Percentiles rank a stretch among this genome's conserved stretches.
Evolutionary conservation across 2,797 vertebrate species (phyloP).

Genomic region (Lutjanus campechanus): DNA sequence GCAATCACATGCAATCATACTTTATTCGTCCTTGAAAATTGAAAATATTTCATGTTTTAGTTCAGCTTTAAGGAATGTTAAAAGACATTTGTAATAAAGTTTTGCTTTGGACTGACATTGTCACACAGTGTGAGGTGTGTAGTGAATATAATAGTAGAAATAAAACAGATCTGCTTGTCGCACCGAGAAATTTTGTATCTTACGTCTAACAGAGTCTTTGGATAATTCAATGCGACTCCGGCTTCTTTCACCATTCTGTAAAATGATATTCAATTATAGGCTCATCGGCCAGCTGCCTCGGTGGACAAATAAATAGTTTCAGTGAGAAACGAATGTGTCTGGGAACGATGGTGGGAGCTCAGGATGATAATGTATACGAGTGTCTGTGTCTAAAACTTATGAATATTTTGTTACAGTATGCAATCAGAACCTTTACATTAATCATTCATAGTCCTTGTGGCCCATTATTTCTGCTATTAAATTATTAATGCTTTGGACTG

Average conservation of each 20-base stretch:
- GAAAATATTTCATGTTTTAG: not conserved
- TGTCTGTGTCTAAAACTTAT: slow-evolving; percentile 77
- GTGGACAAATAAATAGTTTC: slow-evolving; percentile 67
- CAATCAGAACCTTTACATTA: slow-evolving; percentile 84
- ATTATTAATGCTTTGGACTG: slow-evolving; percentile 80
- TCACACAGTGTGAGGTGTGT: not conserved
- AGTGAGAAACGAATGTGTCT: slow-evolving; percentile 60
- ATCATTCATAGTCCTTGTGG: slow-evolving; percentile 83
- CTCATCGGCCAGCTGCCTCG: slow-evolving; percentile 43
- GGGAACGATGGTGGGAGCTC: slow-evolving; percentile 57
- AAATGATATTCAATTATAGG: slow-evolving; percentile 62
- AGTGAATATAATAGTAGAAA: slow-evolving; percentile 26
- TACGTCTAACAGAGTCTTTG: slow-evolving; percentile 1
- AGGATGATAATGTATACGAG: slow-evolving; percentile 71
- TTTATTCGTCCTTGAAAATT: not conserved
- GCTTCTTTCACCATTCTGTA: slow-evolving; percentile 38
- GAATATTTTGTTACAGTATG: slow-evolving; percentile 83
- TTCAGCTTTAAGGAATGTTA: not conserved
- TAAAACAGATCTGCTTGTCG: slow-evolving; percentile 7
- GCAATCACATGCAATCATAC: not conserved
- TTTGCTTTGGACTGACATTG: not conserved
- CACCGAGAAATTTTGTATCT: slow-evolving; percentile 11
- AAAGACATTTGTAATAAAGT: not conserved
- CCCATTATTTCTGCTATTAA: slow-evolving; percentile 81
- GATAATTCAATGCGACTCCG: slow-evolving; percentile 35